phyloP scores from a whole-genome alignment of 2,113 vertebrate genomes.

The Paedocypris sp. region DNA sequence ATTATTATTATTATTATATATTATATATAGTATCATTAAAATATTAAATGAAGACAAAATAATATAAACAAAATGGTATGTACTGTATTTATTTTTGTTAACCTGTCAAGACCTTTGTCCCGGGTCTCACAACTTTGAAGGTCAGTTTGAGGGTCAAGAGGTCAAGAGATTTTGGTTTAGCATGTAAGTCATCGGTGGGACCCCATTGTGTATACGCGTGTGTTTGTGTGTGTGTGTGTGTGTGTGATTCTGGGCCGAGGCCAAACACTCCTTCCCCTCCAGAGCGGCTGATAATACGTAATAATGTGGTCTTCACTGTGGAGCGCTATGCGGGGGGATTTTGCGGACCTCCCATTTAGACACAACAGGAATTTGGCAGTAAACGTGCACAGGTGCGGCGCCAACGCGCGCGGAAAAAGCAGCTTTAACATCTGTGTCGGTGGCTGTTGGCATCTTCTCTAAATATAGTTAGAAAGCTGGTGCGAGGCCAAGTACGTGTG shows the following conservation, averaged over 20 bases:
- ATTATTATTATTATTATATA: no score
- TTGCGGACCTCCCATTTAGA: slow-evolving; percentile 66
- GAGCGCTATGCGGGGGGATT: slow-evolving; percentile 53
- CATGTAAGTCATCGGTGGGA: no score
- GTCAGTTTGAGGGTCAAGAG: no score
- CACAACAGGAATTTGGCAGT: slow-evolving; percentile 65
- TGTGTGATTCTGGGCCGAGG: slow-evolving; percentile 43
- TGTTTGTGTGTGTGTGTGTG: slow-evolving; percentile 26
- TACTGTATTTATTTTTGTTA: no score
- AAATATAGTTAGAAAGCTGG: slow-evolving; percentile 59
- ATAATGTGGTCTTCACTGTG: slow-evolving; percentile 62
- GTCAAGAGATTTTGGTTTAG: no score
- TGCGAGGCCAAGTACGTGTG: slow-evolving; percentile 53
- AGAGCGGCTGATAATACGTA: slow-evolving; percentile 47
- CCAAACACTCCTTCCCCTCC: slow-evolving; percentile 44
- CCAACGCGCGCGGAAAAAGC: slow-evolving; percentile 35
- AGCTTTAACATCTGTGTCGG: slow-evolving; percentile 59
- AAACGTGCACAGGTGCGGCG: slow-evolving; percentile 59
- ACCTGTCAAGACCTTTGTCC: no score
- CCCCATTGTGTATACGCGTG: slow-evolving; percentile 21
- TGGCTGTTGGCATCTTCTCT: slow-evolving; percentile 53
- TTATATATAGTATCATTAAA: no score
- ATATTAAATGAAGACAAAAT: no score
- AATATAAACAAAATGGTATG: no score
- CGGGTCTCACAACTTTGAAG: no score